phyloP scores from a whole-genome alignment of 2,888 invertebrate genomes.

The Nasonovia ribisnigri region DNA sequence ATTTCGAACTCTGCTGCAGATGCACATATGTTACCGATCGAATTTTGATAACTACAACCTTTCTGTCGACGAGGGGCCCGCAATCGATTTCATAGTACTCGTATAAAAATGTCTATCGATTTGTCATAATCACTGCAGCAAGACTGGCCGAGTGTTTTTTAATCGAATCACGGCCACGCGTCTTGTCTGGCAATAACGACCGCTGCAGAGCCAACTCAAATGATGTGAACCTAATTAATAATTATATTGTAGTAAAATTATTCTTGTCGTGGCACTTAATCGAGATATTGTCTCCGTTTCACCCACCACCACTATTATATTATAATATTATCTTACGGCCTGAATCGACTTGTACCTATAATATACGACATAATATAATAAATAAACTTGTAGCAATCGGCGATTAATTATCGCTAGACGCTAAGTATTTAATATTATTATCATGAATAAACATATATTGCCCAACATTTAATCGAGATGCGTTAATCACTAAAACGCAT shows the following conservation, averaged over 20 bases:
- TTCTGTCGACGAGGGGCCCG: background rate
- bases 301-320: background rate
- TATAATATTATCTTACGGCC: background rate
- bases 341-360: background rate
- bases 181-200: background rate
- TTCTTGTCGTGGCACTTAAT: background rate
- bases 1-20: conserved; percentile 28
- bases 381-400: background rate
- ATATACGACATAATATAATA: background rate
- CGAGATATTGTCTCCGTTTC: background rate
- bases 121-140: background rate
- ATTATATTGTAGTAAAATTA: background rate
- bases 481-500: background rate
- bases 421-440: background rate
- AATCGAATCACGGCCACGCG: background rate
- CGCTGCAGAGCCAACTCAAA: background rate
- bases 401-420: background rate
- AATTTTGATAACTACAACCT: conserved; percentile 28
- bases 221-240: background rate
- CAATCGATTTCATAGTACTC: background rate
- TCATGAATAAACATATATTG: background rate
- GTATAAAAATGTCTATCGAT: conserved; percentile 2
- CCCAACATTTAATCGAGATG: background rate
- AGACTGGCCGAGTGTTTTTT: background rate
- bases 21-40: conserved; percentile 1